Conservation (phyloP, 2,797 vertebrate species). For the Champsocephalus gunnari region DNA sequence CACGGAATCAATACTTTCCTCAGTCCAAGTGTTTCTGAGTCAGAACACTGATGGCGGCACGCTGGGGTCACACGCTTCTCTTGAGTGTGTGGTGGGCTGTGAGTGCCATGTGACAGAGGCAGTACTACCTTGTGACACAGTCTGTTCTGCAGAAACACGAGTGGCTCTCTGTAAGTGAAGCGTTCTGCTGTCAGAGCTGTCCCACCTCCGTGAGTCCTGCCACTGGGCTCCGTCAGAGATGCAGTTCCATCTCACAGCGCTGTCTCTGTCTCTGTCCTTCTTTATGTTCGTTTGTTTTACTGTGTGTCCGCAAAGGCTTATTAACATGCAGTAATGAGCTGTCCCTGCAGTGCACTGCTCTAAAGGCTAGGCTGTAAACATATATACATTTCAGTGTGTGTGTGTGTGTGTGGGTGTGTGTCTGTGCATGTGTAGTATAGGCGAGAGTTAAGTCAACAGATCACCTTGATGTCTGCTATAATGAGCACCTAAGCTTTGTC, state of each 20-base stretch:
- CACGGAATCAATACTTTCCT: not conserved
- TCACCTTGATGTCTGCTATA: conserved; percentile 74
- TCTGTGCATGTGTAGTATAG: conserved; percentile 18
- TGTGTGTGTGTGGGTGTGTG: conserved; percentile 12
- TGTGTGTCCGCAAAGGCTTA: conserved; percentile 23
- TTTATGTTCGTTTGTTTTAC: conserved; percentile 20
- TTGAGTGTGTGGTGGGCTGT: conserved; percentile 29
- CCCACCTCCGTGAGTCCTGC: conserved; percentile 65
- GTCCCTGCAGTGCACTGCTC: conserved; percentile 28
- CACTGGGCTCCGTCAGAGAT: conserved; percentile 19
- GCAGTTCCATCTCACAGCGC: conserved; percentile 13
- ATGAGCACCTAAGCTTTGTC: conserved; percentile 69
- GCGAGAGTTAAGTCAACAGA: conserved; percentile 66
- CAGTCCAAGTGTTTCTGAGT: not conserved
- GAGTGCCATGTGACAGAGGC: conserved; percentile 40
- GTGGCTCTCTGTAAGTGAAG: conserved; percentile 56
- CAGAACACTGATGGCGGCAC: not conserved
- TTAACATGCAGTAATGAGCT: conserved; percentile 49
- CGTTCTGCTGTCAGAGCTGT: conserved; percentile 69
- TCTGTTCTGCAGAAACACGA: conserved; percentile 20
- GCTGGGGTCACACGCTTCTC: conserved; percentile 39
- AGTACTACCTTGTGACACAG: conserved; percentile 21
- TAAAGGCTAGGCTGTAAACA: conserved; percentile 23
- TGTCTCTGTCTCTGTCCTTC: not conserved
- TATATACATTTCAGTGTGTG: conserved; percentile 8